Conservation (phyloP, 2,113 vertebrate genomes). For the Colaptes auratus region DNA sequence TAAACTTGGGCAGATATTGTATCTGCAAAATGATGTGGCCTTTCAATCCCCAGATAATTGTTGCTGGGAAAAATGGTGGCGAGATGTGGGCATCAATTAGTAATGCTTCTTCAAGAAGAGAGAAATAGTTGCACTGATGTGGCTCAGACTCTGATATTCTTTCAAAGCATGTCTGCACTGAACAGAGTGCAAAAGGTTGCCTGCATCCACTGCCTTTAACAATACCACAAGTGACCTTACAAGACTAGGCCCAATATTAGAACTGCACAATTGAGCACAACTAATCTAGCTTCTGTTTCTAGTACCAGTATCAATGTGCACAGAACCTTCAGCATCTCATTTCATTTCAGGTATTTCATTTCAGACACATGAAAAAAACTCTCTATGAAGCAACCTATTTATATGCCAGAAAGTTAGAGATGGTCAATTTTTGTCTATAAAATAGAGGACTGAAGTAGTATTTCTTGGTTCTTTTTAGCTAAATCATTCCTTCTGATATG, state of each 20-base stretch:
- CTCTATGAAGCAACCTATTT: not conserved
- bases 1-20: not conserved
- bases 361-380: not conserved
- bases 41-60: not conserved
- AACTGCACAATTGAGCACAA: not conserved
- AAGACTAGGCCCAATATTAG: not conserved
- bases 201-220: not conserved
- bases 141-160: not conserved
- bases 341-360: not conserved
- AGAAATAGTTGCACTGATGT: not conserved
- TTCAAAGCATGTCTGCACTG: not conserved
- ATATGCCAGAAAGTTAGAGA: not conserved
- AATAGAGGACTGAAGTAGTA: not conserved
- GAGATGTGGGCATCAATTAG: rapidly evolving
- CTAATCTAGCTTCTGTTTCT: not conserved
- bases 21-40: not conserved
- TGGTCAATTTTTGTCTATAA: not conserved
- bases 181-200: not conserved
- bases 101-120: not conserved
- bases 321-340: not conserved
- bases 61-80: not conserved
- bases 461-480: not conserved
- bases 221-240: not conserved
- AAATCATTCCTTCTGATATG: not conserved
- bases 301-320: not conserved